Conservation (phyloP, 2,113 vertebrate species). For the Polyodon spathula region DNA sequence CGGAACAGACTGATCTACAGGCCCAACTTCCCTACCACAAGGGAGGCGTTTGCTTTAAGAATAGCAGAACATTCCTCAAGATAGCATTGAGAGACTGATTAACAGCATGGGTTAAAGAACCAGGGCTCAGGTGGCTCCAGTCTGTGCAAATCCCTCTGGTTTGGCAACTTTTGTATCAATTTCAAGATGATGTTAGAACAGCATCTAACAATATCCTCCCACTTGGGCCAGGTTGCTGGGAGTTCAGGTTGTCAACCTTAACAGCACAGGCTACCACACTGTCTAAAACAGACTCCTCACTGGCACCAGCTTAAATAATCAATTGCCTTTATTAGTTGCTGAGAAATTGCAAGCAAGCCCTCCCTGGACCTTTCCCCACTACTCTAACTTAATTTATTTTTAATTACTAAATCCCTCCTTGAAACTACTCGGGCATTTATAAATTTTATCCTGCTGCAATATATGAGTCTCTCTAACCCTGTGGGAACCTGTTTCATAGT, state of each 20-base stretch:
- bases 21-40: too few relatives aligned
- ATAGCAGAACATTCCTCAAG: slow-evolving; percentile 18
- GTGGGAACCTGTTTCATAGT: slow-evolving; percentile 8
- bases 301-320: slow-evolving; percentile 25
- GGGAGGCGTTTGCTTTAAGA: background rate
- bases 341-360: slow-evolving; percentile 20
- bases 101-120: too few relatives aligned
- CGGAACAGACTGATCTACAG: too few relatives aligned
- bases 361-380: slow-evolving; percentile 19
- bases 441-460: slow-evolving; percentile 6
- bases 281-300: background rate
- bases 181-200: background rate
- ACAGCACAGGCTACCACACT: slow-evolving; percentile 15
- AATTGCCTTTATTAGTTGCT: slow-evolving; percentile 26
- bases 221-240: slow-evolving; percentile 12
- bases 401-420: slow-evolving; percentile 35
- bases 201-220: slow-evolving; percentile 14
- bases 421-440: slow-evolving; percentile 27
- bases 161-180: background rate
- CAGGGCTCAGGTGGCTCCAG: too few relatives aligned
- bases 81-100: too few relatives aligned
- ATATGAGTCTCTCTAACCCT: slow-evolving; percentile 12
- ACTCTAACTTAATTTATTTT: slow-evolving; percentile 31
- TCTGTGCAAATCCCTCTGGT: background rate
- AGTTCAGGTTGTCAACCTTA: slow-evolving; percentile 15